A percentile compares a stretch with the other conserved stretches of the same genome.
These are phyloP conservation scores for Papilio polyxenes DNA, from an alignment of 1,140 invertebrate species.

Conservation along the genomic window DNA sequence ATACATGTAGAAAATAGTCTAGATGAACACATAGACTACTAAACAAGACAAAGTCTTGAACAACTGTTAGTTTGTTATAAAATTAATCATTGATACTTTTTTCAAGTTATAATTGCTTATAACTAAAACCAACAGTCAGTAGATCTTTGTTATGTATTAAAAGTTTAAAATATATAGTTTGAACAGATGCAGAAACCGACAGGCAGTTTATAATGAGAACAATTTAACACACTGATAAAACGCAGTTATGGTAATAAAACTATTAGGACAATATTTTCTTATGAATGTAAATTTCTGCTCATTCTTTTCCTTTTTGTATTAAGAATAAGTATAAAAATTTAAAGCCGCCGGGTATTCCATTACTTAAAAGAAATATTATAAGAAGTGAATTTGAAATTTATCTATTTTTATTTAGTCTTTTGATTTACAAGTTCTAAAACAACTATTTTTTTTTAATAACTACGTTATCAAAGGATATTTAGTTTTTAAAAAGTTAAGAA, in stretches of 20 bases:
- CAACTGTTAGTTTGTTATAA: neutral
- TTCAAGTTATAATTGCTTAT: neutral
- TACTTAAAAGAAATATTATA: neutral
- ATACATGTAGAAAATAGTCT: no score
- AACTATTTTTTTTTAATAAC: no score
- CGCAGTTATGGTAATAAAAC: constrained; percentile 18
- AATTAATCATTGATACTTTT: neutral
- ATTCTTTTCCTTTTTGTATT: neutral
- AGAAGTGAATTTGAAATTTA: neutral
- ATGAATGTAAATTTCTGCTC: neutral
- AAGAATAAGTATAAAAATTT: neutral
- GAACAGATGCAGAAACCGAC: constrained; percentile 10
- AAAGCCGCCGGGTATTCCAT: neutral
- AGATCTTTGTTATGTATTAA: constrained; percentile 3
- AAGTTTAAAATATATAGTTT: constrained; percentile 8
- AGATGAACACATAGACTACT: no score
- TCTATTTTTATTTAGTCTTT: no score
- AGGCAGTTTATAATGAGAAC: neutral
- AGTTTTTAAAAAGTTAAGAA: neutral
- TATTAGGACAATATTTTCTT: neutral
- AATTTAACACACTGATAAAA: constrained; percentile 23
- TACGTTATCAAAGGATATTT: no score
- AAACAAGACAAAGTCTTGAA: no score
- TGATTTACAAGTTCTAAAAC: no score
- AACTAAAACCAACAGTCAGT: neutral